A percentile compares a stretch with the other conserved stretches of the same genome.
Conservation (phyloP, 2,797 vertebrate genomes). For the Phylloscopus collybita region DNA sequence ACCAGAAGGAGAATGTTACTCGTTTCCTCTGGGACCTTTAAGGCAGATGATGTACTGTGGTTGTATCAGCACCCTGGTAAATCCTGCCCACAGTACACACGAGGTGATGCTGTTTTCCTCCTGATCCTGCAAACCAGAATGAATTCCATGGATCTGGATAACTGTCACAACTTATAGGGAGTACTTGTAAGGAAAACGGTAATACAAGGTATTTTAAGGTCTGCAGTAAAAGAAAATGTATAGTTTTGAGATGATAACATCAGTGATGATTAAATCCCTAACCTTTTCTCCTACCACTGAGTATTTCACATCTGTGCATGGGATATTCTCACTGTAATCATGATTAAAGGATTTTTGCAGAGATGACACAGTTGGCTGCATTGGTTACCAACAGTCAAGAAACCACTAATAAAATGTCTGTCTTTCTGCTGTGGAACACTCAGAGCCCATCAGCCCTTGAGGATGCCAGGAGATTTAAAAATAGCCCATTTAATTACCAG, state of each 20-base stretch:
- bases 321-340: neutral
- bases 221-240: neutral
- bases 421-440: neutral
- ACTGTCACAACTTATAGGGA: neutral
- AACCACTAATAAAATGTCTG: neutral
- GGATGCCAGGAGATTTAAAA: neutral
- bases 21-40: neutral
- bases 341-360: neutral
- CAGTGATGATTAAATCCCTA: neutral
- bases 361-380: neutral
- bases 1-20: neutral
- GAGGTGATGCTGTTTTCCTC: neutral
- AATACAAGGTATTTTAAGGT: neutral
- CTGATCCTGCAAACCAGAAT: neutral
- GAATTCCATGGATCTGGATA: neutral
- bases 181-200: fast-evolving
- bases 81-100: neutral
- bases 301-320: neutral
- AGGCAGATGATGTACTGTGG: neutral
- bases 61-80: neutral
- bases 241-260: neutral
- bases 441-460: neutral
- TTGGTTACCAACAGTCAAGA: neutral
- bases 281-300: neutral
- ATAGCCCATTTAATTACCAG: neutral